phyloP scores from a whole-genome alignment of 2,113 vertebrate species.

The Microtus montanus region DNA sequence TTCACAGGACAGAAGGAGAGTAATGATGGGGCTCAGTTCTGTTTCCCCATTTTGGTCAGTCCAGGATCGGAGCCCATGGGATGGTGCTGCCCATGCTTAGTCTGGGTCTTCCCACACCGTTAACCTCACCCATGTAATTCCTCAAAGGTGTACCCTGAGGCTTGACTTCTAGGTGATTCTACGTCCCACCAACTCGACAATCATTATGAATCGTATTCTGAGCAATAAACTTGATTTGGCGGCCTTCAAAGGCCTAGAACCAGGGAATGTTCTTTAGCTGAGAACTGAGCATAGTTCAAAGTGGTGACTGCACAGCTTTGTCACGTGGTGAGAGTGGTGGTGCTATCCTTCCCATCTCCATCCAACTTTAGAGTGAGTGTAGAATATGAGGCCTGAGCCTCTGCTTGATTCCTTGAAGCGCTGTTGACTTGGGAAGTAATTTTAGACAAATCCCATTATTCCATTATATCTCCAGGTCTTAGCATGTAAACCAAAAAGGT shows the following conservation, averaged over 20 bases:
- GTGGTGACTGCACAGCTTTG: background rate
- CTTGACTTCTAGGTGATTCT: background rate
- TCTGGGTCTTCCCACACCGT: background rate
- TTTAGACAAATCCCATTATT: background rate
- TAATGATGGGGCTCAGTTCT: background rate
- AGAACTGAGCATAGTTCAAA: background rate
- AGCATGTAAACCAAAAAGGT: background rate
- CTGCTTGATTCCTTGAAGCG: background rate
- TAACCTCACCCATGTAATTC: background rate
- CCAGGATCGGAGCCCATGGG: background rate
- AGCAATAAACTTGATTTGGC: background rate
- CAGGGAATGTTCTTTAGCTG: background rate
- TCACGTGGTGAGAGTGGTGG: background rate
- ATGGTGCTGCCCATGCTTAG: background rate
- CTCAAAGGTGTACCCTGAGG: background rate
- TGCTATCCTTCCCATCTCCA: background rate
- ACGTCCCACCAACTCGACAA: background rate
- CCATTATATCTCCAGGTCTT: background rate
- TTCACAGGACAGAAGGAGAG: background rate
- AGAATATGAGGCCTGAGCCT: background rate
- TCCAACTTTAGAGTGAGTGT: background rate
- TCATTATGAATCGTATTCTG: background rate
- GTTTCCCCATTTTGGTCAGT: background rate
- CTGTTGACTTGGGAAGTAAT: background rate
- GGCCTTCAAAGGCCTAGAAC: background rate